Evolutionary conservation across 1,140 invertebrate genomes (phyloP).

Genomic region (Rhynchophorus ferrugineus): DNA sequence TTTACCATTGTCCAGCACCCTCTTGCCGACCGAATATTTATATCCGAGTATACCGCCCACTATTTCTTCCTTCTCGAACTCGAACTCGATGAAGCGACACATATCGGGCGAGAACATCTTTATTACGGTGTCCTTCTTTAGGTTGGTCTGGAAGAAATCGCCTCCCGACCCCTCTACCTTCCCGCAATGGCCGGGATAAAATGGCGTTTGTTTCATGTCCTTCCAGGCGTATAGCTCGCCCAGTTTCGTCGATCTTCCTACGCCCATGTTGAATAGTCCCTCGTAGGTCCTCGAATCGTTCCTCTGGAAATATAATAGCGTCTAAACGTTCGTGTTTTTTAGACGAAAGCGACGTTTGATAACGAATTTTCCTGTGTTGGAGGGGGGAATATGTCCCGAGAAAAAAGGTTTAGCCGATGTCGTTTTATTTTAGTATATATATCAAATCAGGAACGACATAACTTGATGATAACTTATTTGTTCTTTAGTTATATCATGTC

Average conservation of each 20-base stretch:
- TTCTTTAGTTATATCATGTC: too few species aligned
- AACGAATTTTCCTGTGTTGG: too few species aligned
- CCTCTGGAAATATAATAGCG: conserved; percentile 45
- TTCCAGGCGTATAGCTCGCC: conserved; percentile 51
- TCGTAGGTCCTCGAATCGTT: conserved; percentile 32
- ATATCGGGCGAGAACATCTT: conserved; percentile 59
- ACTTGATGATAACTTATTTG: too few species aligned
- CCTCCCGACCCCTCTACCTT: conserved; percentile 58
- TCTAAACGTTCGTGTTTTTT: neutral
- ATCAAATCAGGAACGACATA: too few species aligned
- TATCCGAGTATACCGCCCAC: conserved; percentile 47
- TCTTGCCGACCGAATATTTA: conserved; percentile 45
- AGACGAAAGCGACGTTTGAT: too few species aligned
- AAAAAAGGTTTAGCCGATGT: too few species aligned
- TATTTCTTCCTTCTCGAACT: conserved; percentile 24
- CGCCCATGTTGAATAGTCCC: conserved; percentile 33
- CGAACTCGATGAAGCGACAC: conserved; percentile 47
- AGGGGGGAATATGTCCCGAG: too few species aligned
- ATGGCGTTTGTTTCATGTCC: conserved; percentile 42
- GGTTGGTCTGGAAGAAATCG: conserved; percentile 63
- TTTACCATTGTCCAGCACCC: conserved; percentile 54
- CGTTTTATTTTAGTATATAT: too few species aligned
- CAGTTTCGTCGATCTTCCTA: conserved; percentile 36
- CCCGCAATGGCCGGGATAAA: conserved; percentile 40
- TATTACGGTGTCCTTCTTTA: conserved; percentile 50